These are phyloP conservation scores for Ganaspis sp. DNA, from an alignment of 1,140 invertebrate species.

Conservation along the genomic window DNA sequence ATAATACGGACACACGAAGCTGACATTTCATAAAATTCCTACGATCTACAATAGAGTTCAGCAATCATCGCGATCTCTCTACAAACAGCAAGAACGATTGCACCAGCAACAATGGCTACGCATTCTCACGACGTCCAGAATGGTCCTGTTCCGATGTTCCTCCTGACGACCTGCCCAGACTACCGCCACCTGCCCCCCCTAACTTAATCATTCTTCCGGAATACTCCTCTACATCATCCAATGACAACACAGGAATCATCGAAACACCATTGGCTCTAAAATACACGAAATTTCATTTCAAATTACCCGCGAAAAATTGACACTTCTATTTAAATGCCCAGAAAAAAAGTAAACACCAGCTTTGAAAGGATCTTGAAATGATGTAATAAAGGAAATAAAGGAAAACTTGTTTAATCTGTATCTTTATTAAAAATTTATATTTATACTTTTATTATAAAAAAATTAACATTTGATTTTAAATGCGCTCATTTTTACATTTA, in stretches of 20 bases:
- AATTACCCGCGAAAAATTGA: background rate
- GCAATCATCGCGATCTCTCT: conserved; percentile 71
- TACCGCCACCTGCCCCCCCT: conserved; percentile 1
- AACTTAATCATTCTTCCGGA: background rate
- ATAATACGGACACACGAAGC: conserved; percentile 45
- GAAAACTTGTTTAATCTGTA: background rate
- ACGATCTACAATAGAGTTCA: conserved; percentile 60
- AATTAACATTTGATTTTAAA: too few relatives aligned
- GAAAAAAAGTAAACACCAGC: background rate
- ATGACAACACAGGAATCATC: conserved; percentile 15
- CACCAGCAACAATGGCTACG: conserved; percentile 77
- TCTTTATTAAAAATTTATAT: background rate
- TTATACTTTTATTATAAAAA: too few relatives aligned
- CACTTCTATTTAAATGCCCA: background rate
- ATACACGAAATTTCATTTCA: background rate
- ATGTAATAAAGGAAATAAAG: background rate
- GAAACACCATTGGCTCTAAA: conserved; percentile 39
- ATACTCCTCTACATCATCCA: background rate
- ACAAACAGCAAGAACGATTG: conserved; percentile 70
- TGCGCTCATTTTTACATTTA: too few relatives aligned
- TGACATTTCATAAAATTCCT: conserved; percentile 58
- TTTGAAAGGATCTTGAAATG: conserved; percentile 2
- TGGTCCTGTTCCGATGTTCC: conserved; percentile 69
- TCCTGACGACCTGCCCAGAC: conserved; percentile 3
- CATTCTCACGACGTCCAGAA: conserved; percentile 71